Percentiles rank a stretch among this genome's conserved stretches.
Evolutionary conservation across 2,113 vertebrate genomes (phyloP).

Genomic region (Andinoacara biseriatus): DNA sequence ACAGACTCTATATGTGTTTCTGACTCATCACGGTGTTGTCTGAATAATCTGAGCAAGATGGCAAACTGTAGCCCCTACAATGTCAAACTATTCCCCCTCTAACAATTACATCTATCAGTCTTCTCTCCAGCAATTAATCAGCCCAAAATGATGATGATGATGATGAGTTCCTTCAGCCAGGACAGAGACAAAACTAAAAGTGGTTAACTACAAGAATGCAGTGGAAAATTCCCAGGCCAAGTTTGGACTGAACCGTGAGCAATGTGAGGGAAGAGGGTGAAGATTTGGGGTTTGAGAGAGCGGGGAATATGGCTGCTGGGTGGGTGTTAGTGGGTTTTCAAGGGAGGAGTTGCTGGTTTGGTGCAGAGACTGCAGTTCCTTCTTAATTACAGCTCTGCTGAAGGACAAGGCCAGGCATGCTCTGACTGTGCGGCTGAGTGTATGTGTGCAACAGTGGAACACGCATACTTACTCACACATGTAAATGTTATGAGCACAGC

Average conservation of each 20-base stretch:
- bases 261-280: slow-evolving; percentile 47
- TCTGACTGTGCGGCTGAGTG: slow-evolving; percentile 27
- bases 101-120: neutral
- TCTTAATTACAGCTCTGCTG: slow-evolving; percentile 72
- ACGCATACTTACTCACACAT: slow-evolving; percentile 18
- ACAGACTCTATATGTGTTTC: neutral
- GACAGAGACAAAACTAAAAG: slow-evolving; percentile 9
- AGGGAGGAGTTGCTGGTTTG: slow-evolving; percentile 76
- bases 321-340: slow-evolving; percentile 70
- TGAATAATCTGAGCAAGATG: neutral
- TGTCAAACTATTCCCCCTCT: neutral
- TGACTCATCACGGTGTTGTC: neutral
- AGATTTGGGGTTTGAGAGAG: slow-evolving; percentile 59
- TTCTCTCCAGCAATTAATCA: neutral
- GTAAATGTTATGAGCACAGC: slow-evolving; percentile 17
- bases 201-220: slow-evolving; percentile 6
- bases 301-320: slow-evolving; percentile 50
- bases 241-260: slow-evolving; percentile 48
- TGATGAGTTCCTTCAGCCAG: neutral
- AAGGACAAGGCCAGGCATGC: slow-evolving; percentile 75
- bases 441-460: slow-evolving; percentile 27
- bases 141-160: neutral
- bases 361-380: slow-evolving; percentile 66
- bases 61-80: neutral
- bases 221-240: slow-evolving; percentile 62